Conservation (phyloP, 2,888 invertebrate species). For the Malthinus flaveolus region DNA sequence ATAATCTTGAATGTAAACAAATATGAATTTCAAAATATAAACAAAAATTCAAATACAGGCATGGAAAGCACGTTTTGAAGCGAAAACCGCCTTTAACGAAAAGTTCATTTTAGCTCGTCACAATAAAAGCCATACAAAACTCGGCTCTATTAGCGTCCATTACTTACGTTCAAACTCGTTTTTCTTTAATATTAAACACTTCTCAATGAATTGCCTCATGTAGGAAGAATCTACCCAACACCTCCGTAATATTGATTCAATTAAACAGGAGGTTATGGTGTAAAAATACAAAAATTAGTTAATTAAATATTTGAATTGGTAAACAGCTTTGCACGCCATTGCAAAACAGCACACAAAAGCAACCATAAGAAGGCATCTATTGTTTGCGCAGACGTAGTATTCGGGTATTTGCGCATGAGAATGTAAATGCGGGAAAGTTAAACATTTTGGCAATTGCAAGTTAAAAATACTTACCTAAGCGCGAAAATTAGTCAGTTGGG, state of each 20-base stretch:
- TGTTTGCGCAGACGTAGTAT: slow-evolving; percentile 11
- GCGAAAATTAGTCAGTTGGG: no score
- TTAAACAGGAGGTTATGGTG: not conserved
- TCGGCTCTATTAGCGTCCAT: slow-evolving; percentile 54
- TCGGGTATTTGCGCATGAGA: not conserved
- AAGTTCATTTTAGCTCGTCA: slow-evolving; percentile 52
- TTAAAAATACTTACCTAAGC: not conserved
- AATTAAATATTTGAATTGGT: slow-evolving; percentile 15
- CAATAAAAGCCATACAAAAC: slow-evolving; percentile 49
- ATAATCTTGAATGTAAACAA: not conserved
- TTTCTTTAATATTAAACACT: slow-evolving; percentile 16
- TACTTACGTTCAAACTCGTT: slow-evolving; percentile 46
- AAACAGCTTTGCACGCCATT: slow-evolving; percentile 32
- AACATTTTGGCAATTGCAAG: not conserved
- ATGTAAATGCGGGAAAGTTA: not conserved
- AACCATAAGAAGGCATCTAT: slow-evolving; percentile 18
- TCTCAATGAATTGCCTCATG: not conserved
- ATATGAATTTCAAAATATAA: slow-evolving; percentile 13
- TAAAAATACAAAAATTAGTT: slow-evolving; percentile 6
- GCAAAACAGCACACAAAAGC: slow-evolving; percentile 31
- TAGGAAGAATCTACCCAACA: not conserved
- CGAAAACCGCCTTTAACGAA: slow-evolving; percentile 55
- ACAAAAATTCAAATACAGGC: slow-evolving; percentile 21
- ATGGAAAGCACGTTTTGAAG: slow-evolving; percentile 32
- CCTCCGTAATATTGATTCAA: not conserved